Evolutionary conservation across 2,797 vertebrate species (phyloP), one percentile per base, ranked within the genome.

Genomic region (Chelon labrosus): DNA sequence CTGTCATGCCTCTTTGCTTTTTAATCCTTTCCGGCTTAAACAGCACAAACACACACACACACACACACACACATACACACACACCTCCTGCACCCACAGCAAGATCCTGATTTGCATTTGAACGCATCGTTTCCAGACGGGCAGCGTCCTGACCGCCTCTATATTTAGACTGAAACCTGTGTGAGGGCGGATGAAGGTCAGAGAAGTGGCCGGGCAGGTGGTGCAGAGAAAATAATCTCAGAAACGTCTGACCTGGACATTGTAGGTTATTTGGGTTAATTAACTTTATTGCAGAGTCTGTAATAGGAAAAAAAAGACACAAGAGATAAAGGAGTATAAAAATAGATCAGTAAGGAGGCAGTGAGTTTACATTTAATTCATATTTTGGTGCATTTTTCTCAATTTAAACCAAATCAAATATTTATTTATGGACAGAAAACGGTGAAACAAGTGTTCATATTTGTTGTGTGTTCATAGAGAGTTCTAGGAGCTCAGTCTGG

Each of bases 181-280:
- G 25, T 61, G 80, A 62, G 54, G 64, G 72, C 75, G 89, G 84
- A 90, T 66, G 31, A 35, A 35, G 31, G 16, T 88, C 86, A 87
- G 89, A 79, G 60, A 67, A 10, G 46, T 9, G 7, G 8, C 9
- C n/a, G 10, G 44, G 70, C 81, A 85, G 78, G 56, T 77, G 85
- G 44, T 52, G 1, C 50, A 60, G 70, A n/a, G 37, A 53, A 58
- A 47, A 65, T 58, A 39, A 66, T 71, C 59, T 10, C 7, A 44
- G 25, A 38, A 62, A 56, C 20, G 41, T 25, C 25, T 4, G 19
- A 35, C 59, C 38, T 37, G 56, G 3, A 11, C 11, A 6, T n/a
- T 27, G 60, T 41, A 54, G 61, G 44, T 75, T 11, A 69, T 60
- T 20, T 47, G 56, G 65, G 65, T 74, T 74, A 61, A 68, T 72